These are phyloP conservation scores for Drosophila ochracea DNA, from an alignment of 2,888 invertebrate species.

Conservation along the genomic window DNA sequence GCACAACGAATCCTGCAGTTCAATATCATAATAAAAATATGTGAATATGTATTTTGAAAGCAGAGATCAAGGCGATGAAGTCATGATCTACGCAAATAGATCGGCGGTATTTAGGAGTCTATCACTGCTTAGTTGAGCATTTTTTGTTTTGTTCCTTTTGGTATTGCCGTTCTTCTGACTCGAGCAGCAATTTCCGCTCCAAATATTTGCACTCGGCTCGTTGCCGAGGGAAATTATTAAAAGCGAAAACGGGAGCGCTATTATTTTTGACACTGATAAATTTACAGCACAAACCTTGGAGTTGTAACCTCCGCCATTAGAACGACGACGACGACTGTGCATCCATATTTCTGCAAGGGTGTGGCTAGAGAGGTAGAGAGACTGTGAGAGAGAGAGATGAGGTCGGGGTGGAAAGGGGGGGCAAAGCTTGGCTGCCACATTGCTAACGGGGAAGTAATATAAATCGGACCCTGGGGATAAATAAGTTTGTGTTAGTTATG, in stretches of 20 bases:
- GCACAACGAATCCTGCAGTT: background rate
- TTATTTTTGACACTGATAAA: constrained; percentile 81
- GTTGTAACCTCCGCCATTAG: constrained; percentile 59
- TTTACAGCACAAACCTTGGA: constrained; percentile 76
- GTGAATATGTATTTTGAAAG: background rate
- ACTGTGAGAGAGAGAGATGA: background rate
- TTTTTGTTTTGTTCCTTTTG: constrained; percentile 31
- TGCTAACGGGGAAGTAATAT: constrained; percentile 77
- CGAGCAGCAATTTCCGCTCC: constrained; percentile 77
- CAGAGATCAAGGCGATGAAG: background rate
- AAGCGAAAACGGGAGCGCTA: constrained; percentile 78
- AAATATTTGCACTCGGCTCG: constrained; percentile 65
- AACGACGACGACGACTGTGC: constrained; percentile 14
- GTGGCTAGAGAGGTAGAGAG: constrained; percentile 5
- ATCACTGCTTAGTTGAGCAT: background rate
- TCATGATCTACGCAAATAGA: background rate
- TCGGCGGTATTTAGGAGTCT: constrained; percentile 5
- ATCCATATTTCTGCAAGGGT: constrained; percentile 33
- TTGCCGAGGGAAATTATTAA: constrained; percentile 77
- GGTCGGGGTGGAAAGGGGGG: background rate
- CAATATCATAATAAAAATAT: rapidly evolving
- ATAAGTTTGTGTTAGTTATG: constrained; percentile 82
- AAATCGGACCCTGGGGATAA: constrained; percentile 79
- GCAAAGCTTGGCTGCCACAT: constrained; percentile 35
- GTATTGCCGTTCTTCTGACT: constrained; percentile 38